Conservation (phyloP, 1,140 invertebrate species). For the Forficula auricularia region DNA sequence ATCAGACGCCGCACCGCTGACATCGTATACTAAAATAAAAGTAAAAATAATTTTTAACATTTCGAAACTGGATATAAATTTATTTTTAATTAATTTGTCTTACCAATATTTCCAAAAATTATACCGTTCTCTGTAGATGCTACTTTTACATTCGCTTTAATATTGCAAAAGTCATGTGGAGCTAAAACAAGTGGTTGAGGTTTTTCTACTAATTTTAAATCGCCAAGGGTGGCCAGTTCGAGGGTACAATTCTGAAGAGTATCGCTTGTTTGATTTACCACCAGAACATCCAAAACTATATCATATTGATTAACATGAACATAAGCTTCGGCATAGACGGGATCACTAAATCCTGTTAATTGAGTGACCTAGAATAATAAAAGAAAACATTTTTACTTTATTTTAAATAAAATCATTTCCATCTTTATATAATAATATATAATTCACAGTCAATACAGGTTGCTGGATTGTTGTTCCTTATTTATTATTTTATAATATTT, state of each 20-base stretch:
- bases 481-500: too few species aligned
- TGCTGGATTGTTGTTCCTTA: too few species aligned
- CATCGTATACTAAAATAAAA: conserved; percentile 66
- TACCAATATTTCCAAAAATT: conserved; percentile 97
- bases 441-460: too few species aligned
- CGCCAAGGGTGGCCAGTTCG: conserved; percentile 92
- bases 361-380: conserved; percentile 63
- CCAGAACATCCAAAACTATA: conserved; percentile 87
- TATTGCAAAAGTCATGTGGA: conserved; percentile 92
- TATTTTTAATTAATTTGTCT: conserved; percentile 8
- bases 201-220: conserved; percentile 94
- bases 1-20: conserved; percentile 80
- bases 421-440: too few species aligned
- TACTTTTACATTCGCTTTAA: conserved; percentile 89
- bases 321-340: conserved; percentile 97
- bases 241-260: conserved; percentile 95
- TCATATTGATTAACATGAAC: conserved; percentile 99
- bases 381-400: conserved; percentile 28
- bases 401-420: too few species aligned
- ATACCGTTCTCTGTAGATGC: conserved; percentile 98
- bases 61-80: conserved; percentile 6
- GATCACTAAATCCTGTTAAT: conserved; percentile 97
- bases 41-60: too few species aligned
- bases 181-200: conserved; percentile 88
- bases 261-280: conserved; percentile 96